Conservation (phyloP, 1,140 invertebrate genomes). For the Oedothorax gibbosus region DNA sequence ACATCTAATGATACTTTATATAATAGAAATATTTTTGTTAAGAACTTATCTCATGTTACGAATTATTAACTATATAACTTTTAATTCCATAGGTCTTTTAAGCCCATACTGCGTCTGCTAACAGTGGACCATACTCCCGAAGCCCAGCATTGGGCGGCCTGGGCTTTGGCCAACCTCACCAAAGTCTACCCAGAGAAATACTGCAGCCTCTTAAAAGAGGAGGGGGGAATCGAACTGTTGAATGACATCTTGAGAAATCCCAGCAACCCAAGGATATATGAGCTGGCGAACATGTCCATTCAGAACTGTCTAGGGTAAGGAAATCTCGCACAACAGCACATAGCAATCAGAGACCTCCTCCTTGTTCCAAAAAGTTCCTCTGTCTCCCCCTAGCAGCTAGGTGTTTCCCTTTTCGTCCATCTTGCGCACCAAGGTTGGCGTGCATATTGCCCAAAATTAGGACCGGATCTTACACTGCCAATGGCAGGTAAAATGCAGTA, state of each 20-base stretch:
- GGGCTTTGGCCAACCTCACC: conserved; percentile 96
- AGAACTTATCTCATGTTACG: not conserved
- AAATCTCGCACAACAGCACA: not conserved
- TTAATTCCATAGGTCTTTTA: conserved; percentile 78
- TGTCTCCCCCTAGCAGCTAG: too few relatives aligned
- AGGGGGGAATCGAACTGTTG: conserved; percentile 84
- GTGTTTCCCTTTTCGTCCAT: too few relatives aligned
- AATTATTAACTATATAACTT: not conserved
- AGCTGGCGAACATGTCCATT: conserved; percentile 77
- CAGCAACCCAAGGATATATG: conserved; percentile 76
- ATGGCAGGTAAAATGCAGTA: too few relatives aligned
- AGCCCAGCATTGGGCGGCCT: conserved; percentile 96
- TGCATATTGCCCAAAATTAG: too few relatives aligned
- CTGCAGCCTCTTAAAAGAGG: conserved; percentile 84
- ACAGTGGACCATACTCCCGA: conserved; percentile 85
- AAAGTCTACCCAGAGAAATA: conserved; percentile 93
- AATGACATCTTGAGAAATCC: conserved; percentile 76
- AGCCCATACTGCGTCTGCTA: conserved; percentile 87
- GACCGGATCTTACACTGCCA: too few relatives aligned
- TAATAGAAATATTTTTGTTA: too few relatives aligned
- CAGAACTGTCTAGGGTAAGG: conserved; percentile 72
- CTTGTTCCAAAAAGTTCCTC: too few relatives aligned
- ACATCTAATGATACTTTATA: too few relatives aligned
- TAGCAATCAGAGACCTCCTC: too few relatives aligned
- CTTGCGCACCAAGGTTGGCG: too few relatives aligned